Percentiles rank a stretch among this genome's conserved stretches.
These are phyloP conservation scores for Drosophila nannoptera DNA, from an alignment of 1,140 invertebrate species.

Conservation along the genomic window DNA sequence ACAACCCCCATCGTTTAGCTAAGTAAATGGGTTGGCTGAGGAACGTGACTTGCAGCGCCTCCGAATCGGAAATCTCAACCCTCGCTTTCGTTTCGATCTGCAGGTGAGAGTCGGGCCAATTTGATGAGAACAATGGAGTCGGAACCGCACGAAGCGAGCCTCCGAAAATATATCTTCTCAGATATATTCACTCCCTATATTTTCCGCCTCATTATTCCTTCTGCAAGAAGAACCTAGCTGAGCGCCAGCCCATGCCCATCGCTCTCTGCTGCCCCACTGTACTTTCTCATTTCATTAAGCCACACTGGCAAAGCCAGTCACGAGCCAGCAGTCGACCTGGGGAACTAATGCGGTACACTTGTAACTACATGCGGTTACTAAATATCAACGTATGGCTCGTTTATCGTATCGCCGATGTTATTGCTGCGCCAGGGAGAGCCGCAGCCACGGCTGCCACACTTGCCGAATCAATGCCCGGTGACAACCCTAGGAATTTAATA, in stretches of 20 bases:
- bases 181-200: background rate
- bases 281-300: background rate
- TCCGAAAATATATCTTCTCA: background rate
- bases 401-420: constrained; percentile 23
- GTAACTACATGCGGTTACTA: constrained; percentile 72
- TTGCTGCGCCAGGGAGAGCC: constrained; percentile 12
- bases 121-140: constrained; percentile 42
- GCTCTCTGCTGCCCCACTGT: constrained; percentile 48
- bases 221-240: too few species aligned
- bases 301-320: constrained; percentile 45
- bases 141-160: background rate
- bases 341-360: constrained; percentile 68
- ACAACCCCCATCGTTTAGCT: constrained; percentile 74
- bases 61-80: constrained; percentile 37
- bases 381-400: constrained; percentile 44
- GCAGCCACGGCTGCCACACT: background rate
- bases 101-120: constrained; percentile 18
- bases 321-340: constrained; percentile 42
- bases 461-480: constrained; percentile 64
- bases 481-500: constrained; percentile 75
- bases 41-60: constrained; percentile 64
- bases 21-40: constrained; percentile 73
- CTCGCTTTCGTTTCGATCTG: constrained; percentile 24
- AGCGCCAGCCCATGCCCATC: too few species aligned
- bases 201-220: background rate